Percentiles rank a stretch among this genome's conserved stretches.
Evolutionary conservation across 2,797 vertebrate species (phyloP).

Genomic region (Zenarchopterus dispar): DNA sequence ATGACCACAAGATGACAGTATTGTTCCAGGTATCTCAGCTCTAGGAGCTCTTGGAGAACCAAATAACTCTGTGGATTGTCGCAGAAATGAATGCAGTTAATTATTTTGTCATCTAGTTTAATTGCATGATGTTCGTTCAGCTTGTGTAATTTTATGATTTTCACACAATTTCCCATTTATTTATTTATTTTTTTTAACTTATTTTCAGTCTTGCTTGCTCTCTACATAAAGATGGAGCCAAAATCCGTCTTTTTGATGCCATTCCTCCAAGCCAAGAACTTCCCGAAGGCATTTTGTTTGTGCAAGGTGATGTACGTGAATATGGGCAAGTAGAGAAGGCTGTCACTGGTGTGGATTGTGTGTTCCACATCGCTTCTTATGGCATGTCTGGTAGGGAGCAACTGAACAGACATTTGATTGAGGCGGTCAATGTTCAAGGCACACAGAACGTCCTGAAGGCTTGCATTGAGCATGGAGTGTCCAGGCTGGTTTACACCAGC

Average conservation of each 20-base stretch:
- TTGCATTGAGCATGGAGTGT: slow-evolving; percentile 80
- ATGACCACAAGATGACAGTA: slow-evolving; percentile 38
- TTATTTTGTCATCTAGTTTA: too few relatives aligned
- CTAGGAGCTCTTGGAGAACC: not conserved
- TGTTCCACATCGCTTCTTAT: slow-evolving; percentile 94
- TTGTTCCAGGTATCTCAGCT: slow-evolving; percentile 1
- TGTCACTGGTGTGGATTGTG: slow-evolving; percentile 81
- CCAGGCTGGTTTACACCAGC: slow-evolving; percentile 92
- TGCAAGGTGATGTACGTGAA: slow-evolving; percentile 85
- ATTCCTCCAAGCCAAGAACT: slow-evolving; percentile 71
- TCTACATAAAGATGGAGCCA: slow-evolving; percentile 80
- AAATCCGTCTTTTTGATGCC: slow-evolving; percentile 89
- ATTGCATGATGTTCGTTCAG: not conserved
- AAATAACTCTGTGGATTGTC: not conserved
- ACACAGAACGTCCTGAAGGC: slow-evolving; percentile 88
- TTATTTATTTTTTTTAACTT: not conserved
- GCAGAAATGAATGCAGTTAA: too few relatives aligned
- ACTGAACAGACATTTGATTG: slow-evolving; percentile 85
- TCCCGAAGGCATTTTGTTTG: slow-evolving; percentile 85
- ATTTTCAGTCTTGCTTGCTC: slow-evolving; percentile 88
- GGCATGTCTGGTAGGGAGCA: slow-evolving; percentile 98
- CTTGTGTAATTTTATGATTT: not conserved
- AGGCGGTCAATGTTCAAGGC: slow-evolving; percentile 89
- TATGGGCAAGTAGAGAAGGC: slow-evolving; percentile 82
- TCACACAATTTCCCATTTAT: not conserved